Evolutionary conservation across 2,113 vertebrate species (phyloP), one percentile per base, ranked within the genome.

Genomic region (Tragelaphus scriptus): DNA sequence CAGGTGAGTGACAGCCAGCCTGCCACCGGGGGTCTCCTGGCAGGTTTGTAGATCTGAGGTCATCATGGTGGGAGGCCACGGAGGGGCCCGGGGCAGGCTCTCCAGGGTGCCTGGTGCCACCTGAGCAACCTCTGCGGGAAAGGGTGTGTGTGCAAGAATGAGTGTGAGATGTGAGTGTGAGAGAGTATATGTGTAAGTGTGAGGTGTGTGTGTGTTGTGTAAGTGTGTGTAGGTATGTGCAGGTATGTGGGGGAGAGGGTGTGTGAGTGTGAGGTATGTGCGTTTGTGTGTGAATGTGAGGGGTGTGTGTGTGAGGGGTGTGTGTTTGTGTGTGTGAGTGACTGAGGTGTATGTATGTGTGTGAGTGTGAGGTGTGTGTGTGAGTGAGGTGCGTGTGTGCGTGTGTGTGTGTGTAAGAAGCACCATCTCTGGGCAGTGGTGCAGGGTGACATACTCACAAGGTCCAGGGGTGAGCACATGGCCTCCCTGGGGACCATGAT

Each of bases 1-100:
- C 21, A n/a, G 16, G 15, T 11, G 25, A 36, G 19, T 6, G 26
- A 26, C n/a, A 1, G 32, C 10, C 75, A 19, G 25, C 16, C 2
- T 10, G 58, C 51, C 21, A 0, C 21, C 32, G 0, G 13, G 81
- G 65, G 47, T 21, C 71, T 26, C 21, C 58, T 10, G 10, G 85
- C 51, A 15, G 32, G 26, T 26, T 12, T 65, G 85, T n/a, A 28
- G 7, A 26, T 19, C 75, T 23, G 59, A 1, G n/a, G 56, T 21
- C 47, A 4, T n/a, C 19, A 0, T 14, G 36, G 61, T 17, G 40
- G 65, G 51, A 14, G 1, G 14, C 49, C 17, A 3, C 0, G 0
- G 25, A 21, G 30, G n/a, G 49, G 47, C 14, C 53, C 53, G 13
- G n/a, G 44, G 5, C 14, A 3, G 75, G 49, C 36, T 85, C 55